Conservation (phyloP, 1,140 invertebrate species). For the Macrobrachium nipponense region DNA sequence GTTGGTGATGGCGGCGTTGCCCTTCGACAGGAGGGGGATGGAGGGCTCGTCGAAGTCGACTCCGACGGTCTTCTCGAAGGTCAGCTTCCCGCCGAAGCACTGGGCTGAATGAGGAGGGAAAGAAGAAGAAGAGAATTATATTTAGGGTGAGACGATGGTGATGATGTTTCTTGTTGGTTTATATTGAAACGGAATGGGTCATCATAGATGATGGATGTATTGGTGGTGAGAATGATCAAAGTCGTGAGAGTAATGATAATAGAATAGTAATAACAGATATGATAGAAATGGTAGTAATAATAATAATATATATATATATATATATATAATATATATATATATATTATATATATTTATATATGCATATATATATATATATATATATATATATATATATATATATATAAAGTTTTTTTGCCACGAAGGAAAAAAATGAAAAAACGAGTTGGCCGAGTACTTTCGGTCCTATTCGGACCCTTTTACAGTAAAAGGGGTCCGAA, state of each 20-base stretch:
- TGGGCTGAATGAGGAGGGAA: constrained; percentile 49
- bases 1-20: constrained; percentile 69
- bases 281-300: constrained; percentile 7
- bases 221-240: not conserved
- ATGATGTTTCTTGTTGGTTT: too few relatives aligned
- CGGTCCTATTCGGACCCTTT: too few relatives aligned
- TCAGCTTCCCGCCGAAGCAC: constrained; percentile 72
- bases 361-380: not conserved
- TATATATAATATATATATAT: constrained; percentile 1
- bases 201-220: too few relatives aligned
- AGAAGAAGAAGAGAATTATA: not conserved
- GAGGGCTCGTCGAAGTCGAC: constrained; percentile 67
- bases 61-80: constrained; percentile 70
- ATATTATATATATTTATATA: not conserved
- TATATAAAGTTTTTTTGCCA: too few relatives aligned
- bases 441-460: too few relatives aligned
- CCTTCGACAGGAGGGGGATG: constrained; percentile 69
- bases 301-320: not conserved
- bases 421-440: too few relatives aligned
- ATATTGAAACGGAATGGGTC: not conserved
- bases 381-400: constrained; percentile 17
- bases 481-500: too few relatives aligned
- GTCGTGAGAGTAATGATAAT: not conserved
- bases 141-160: not conserved
- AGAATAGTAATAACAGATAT: not conserved